phyloP scores from a whole-genome alignment of 2,797 vertebrate species.

The Calcarius lapponicus region DNA sequence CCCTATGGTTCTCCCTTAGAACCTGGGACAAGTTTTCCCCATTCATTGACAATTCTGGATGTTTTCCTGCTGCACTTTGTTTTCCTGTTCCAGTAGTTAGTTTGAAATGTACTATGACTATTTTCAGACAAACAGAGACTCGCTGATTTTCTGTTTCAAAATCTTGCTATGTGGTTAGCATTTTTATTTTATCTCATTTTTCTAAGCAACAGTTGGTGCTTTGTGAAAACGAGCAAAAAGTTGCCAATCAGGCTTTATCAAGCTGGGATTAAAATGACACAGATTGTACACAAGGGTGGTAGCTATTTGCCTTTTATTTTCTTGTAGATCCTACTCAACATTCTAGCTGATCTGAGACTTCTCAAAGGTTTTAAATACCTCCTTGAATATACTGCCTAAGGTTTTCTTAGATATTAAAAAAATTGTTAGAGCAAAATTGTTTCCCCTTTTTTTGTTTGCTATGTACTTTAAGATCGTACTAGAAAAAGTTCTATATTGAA shows the following conservation, averaged over 20 bases:
- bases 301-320: background rate
- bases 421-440: background rate
- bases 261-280: background rate
- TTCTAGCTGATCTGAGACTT: background rate
- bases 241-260: background rate
- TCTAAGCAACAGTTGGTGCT: background rate
- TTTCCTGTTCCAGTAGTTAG: background rate
- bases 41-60: background rate
- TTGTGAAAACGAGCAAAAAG: background rate
- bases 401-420: background rate
- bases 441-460: background rate
- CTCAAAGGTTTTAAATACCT: background rate
- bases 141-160: background rate
- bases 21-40: background rate
- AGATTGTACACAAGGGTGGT: background rate
- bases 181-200: background rate
- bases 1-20: background rate
- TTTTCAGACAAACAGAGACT: background rate
- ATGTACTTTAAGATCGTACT: accelerated
- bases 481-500: background rate
- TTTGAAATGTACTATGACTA: background rate
- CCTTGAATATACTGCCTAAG: background rate
- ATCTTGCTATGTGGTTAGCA: background rate
- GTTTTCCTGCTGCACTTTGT: accelerated
- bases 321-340: background rate